These are phyloP conservation scores for Drosophila kambysellisi DNA, from an alignment of 2,888 invertebrate species.

Conservation along the genomic window DNA sequence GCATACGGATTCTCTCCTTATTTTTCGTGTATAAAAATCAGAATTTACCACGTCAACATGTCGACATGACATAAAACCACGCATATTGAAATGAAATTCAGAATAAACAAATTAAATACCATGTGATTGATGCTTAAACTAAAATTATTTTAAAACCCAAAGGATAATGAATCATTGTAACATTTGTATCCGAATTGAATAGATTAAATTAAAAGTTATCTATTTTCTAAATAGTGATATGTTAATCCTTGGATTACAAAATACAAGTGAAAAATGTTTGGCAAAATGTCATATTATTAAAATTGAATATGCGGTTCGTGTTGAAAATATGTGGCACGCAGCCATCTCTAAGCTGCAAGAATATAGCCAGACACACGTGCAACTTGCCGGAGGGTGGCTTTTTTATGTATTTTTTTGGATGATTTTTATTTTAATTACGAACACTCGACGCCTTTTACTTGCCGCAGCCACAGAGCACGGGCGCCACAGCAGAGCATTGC, in stretches of 20 bases:
- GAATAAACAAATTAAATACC: not conserved
- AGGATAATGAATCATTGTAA: not conserved
- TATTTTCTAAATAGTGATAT: not conserved
- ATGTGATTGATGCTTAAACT: not conserved
- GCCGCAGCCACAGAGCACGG: not conserved
- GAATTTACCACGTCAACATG: constrained; percentile 2
- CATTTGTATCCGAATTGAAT: not conserved
- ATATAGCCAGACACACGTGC: constrained; percentile 28
- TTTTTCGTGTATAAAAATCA: constrained; percentile 4
- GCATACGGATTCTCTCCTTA: not conserved
- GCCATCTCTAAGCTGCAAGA: not conserved
- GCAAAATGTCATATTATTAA: not conserved
- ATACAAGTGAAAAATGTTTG: not conserved
- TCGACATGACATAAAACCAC: not conserved
- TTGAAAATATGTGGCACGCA: not conserved
- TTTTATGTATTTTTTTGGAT: constrained; percentile 43
- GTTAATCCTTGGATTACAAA: not conserved
- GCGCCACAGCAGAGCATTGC: not conserved
- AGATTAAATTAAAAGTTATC: not conserved
- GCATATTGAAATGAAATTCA: too few relatives aligned
- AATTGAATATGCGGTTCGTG: not conserved
- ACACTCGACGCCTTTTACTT: constrained; percentile 41
- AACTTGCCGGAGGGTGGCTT: constrained; percentile 20
- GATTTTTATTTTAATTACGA: constrained; percentile 71
- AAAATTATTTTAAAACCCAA: not conserved